Percentiles rank a stretch among this genome's conserved stretches.
Conservation (phyloP, 1,140 invertebrate genomes). For the Drosophila nigromelanica region DNA sequence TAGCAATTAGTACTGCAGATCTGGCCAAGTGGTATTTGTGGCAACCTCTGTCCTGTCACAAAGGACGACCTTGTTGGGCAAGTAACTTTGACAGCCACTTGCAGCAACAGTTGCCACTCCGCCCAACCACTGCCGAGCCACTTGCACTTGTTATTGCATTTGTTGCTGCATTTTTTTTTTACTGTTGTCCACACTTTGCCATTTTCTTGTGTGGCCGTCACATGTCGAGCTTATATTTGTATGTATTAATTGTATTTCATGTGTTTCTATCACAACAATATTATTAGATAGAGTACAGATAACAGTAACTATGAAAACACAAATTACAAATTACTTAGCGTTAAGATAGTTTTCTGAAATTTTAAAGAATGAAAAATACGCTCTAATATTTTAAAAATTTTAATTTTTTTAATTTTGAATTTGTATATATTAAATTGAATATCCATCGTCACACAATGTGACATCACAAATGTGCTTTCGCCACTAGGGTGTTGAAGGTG, state of each 20-base stretch:
- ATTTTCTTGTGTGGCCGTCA: conserved; percentile 4
- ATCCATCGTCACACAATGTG: too few species aligned
- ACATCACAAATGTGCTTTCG: too few species aligned
- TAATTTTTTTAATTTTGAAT: too few species aligned
- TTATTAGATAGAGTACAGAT: too few species aligned
- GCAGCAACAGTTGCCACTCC: conserved; percentile 7
- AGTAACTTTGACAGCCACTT: conserved; percentile 34
- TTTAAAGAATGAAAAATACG: too few species aligned
- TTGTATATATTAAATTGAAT: too few species aligned
- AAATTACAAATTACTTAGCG: too few species aligned
- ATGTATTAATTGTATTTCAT: neutral
- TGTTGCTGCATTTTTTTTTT: conserved; percentile 23
- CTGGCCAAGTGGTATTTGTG: conserved; percentile 53
- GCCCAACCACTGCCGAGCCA: too few species aligned
- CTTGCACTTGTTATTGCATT: conserved; percentile 28
- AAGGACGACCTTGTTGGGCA: conserved; percentile 29
- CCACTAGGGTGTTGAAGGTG: too few species aligned
- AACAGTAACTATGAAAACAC: too few species aligned
- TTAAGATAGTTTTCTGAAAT: too few species aligned
- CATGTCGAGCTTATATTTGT: neutral
- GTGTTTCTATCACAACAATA: neutral
- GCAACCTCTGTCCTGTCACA: conserved; percentile 42
- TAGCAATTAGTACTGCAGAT: conserved; percentile 70
- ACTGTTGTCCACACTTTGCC: conserved; percentile 8
- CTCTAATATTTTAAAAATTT: too few species aligned